Base-by-base conservation (phyloP, 1,140 invertebrate species). In the Galleria mellonella region DNA sequence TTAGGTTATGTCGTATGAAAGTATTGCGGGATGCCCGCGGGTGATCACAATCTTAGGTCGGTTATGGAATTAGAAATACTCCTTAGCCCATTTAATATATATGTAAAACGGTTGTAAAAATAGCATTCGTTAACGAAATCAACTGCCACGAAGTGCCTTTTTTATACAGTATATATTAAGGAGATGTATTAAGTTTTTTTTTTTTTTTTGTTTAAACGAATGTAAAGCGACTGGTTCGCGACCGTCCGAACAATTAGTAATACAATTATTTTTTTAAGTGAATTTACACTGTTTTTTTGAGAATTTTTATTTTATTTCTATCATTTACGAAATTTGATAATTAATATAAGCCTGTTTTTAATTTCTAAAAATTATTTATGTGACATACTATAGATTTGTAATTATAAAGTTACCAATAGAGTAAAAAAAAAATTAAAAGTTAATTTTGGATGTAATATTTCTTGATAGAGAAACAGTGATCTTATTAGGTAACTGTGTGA, bases 141-240 rank as follows among this genome's bases (percentile, higher is more conserved):
- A 23, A 83, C 78, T 85, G 82, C 82, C 82, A 85, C 66, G 47
- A 73, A 71, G 82, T 85, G 82, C 82, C 82, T 85, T 81, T n/a
- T 23, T 76, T 81, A 67, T 73, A 66, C 55, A 65, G 45, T 62
- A 54, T 44, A 48, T 49, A 32, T 52, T 37, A 47, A 62, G 54
- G 42, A n/a, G 52, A 56, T 47, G 51, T 62, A 54, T 41, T 41
- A 35, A 10, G 48, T 50, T 57, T 43, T 49, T 48, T 49, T 43
- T 48, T 49, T 43, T 43, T 52, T 55, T 55, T 63, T 51, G 44
- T 52, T 52, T 50, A 32, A 47, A 55, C 32, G 17, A 54, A 42
- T 45, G n/a, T n/a, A 58, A 44, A 32, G 62, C 65, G 62, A 69
- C 75, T 77, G 75, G 75, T 51, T 79, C 72, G 75, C 73, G 38